Conservation (phyloP, 2,113 vertebrate genomes). For the Camelus bactrianus region DNA sequence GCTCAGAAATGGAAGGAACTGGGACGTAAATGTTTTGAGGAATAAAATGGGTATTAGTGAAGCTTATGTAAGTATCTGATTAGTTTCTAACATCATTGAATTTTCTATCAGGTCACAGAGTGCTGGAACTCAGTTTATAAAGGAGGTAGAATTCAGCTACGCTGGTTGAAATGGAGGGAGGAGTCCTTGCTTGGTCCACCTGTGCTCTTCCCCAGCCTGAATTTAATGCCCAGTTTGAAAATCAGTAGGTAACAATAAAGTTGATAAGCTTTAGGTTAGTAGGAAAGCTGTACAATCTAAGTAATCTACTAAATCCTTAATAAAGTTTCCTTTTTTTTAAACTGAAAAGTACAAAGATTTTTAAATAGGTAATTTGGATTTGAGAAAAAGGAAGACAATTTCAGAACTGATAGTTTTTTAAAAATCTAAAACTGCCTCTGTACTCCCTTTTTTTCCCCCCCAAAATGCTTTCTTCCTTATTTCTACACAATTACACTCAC, state of each 20-base stretch:
- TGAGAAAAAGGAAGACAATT: constrained; percentile 1
- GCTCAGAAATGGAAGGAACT: neutral
- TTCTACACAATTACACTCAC: neutral
- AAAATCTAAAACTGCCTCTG: neutral
- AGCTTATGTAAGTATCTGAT: neutral
- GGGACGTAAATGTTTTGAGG: neutral
- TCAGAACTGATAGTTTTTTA: neutral
- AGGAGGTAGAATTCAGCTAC: neutral
- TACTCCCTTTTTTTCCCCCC: neutral
- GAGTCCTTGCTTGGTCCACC: neutral
- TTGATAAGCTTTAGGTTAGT: neutral
- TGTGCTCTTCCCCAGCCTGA: neutral
- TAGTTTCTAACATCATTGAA: neutral
- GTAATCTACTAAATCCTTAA: neutral
- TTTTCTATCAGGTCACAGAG: neutral
- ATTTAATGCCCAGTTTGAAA: neutral
- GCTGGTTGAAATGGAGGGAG: neutral
- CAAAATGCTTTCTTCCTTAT: neutral
- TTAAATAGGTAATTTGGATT: neutral
- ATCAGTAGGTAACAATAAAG: neutral
- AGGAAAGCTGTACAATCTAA: neutral
- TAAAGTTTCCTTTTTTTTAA: neutral
- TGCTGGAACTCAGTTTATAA: neutral
- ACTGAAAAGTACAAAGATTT: neutral
- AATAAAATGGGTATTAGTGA: neutral